Evolutionary conservation across 2,888 invertebrate species (phyloP), one percentile per base, ranked within the genome.

Genomic region (Caenorhabditis sulstoni): DNA sequence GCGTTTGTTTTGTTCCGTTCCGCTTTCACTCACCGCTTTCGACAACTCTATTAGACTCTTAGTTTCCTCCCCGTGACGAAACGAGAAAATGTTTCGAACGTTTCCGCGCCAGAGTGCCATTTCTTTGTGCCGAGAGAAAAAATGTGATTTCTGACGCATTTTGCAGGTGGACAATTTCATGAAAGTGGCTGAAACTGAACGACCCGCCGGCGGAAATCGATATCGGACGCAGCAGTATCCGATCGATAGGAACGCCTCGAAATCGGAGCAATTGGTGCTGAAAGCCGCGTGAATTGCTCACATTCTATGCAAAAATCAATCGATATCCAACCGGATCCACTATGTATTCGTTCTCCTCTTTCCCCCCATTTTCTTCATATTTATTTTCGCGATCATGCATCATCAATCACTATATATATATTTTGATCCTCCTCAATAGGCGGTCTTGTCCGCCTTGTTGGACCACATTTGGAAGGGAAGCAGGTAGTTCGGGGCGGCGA

Each of bases 151-250:
- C n/a, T n/a, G n/a, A n/a, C n/a, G n/a, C n/a, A 29, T 9, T 23
- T 77, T 82, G 29, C 74, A 87, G 87, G 87, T 87, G 47, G 87
- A 88, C 79, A 88, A 88, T 76, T 88, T 88, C 81, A 88, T 88
- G 87, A 88, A 87, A 67, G 88, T 87, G 4, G 87, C 87, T 37
- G 87, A 87, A 65, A 84, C 83, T 9, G 87, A 87, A 61, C 71
- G 87, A 9, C 80, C 79, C 9, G 74, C 58, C 22, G 79, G 74
- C 35, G 74, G 74, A 58, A 74, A 70, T 65, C 73, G 74, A 11
- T 73, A 67, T 39, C 39, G 73, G 37, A 73, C 74, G 9, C 29
- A 53, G 9, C 53, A 53, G 35, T 64, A 68, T 16, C 50, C 49
- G 57, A 39, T 44, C 39, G 59, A 50, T 23, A 1, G 47, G 5